Evolutionary conservation across 2,797 vertebrate genomes (phyloP).

Genomic region (Anguilla obscura): DNA sequence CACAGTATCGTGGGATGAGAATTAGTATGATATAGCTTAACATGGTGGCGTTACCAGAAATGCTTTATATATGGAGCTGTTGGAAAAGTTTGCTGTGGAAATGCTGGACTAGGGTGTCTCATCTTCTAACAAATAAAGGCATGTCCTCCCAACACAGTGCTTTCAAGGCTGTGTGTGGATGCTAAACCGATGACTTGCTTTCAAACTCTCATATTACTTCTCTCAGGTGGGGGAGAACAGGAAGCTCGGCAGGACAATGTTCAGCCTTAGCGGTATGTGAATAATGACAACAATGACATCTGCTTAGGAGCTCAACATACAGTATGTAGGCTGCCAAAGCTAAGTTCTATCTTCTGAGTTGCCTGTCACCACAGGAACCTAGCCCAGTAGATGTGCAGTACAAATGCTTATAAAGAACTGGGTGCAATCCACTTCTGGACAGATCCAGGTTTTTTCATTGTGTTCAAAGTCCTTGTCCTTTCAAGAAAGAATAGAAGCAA

Average conservation of each 20-base stretch:
- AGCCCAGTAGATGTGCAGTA: not conserved
- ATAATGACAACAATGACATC: slow-evolving; percentile 23
- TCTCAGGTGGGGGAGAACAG: not conserved
- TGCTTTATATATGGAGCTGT: not conserved
- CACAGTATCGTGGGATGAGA: not conserved
- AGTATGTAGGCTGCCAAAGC: slow-evolving; percentile 24
- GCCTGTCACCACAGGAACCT: not conserved
- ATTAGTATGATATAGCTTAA: not conserved
- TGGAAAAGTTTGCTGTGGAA: not conserved
- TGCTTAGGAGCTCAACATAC: slow-evolving; percentile 29
- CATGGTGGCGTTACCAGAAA: not conserved
- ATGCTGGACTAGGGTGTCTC: not conserved
- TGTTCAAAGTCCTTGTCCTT: not conserved
- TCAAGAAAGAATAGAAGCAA: not conserved
- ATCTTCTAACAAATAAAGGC: not conserved
- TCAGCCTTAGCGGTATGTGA: slow-evolving; percentile 41
- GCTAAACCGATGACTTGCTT: not conserved
- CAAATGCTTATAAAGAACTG: not conserved
- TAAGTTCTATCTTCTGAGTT: not conserved
- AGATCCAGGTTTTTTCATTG: too few relatives aligned
- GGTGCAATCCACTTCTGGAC: not conserved
- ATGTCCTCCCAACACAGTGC: not conserved
- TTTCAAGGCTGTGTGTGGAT: not conserved
- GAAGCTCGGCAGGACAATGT: slow-evolving; percentile 33
- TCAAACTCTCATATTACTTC: slow-evolving; percentile 3